These are phyloP conservation scores for Eciton burchellii DNA, from an alignment of 1,140 invertebrate species.

Conservation along the genomic window DNA sequence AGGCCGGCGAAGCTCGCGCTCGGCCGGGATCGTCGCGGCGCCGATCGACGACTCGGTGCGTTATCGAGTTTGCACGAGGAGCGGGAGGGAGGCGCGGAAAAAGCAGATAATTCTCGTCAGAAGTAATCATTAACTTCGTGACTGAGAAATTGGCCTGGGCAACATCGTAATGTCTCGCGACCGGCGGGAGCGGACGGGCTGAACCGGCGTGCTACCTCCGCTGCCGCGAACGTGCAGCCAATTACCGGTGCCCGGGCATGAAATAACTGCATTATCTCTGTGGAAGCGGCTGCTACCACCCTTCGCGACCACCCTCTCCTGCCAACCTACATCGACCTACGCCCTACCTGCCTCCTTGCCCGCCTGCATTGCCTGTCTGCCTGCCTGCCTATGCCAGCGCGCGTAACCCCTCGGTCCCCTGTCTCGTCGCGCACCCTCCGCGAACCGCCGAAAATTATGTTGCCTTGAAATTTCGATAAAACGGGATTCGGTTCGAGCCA, in stretches of 20 bases:
- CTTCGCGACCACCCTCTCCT: conserved; percentile 47
- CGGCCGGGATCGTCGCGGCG: not conserved
- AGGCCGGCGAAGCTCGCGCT: conserved; percentile 8
- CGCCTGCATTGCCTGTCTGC: conserved; percentile 15
- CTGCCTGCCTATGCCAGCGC: conserved; percentile 53
- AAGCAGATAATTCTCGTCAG: conserved; percentile 78
- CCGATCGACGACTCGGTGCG: conserved; percentile 25
- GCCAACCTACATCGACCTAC: conserved; percentile 64
- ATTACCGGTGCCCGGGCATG: conserved; percentile 84
- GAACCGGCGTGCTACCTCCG: conserved; percentile 73
- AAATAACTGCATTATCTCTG: conserved; percentile 84
- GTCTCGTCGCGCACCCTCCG: conserved; percentile 53
- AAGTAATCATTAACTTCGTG: conserved; percentile 80
- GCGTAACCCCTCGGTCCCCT: conserved; percentile 47
- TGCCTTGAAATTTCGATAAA: conserved; percentile 83
- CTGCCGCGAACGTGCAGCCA: conserved; percentile 82
- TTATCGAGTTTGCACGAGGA: conserved; percentile 69
- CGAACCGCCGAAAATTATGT: conserved; percentile 77
- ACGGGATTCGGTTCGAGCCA: conserved; percentile 76
- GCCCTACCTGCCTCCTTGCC: conserved; percentile 42
- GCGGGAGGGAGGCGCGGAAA: conserved; percentile 47
- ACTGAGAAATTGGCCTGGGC: conserved; percentile 82
- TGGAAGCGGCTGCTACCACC: conserved; percentile 79
- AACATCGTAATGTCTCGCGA: conserved; percentile 80
- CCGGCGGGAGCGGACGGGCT: conserved; percentile 72